Evolutionary conservation across 2,888 invertebrate genomes (phyloP).

Genomic region (Ischnus inquisitorius): DNA sequence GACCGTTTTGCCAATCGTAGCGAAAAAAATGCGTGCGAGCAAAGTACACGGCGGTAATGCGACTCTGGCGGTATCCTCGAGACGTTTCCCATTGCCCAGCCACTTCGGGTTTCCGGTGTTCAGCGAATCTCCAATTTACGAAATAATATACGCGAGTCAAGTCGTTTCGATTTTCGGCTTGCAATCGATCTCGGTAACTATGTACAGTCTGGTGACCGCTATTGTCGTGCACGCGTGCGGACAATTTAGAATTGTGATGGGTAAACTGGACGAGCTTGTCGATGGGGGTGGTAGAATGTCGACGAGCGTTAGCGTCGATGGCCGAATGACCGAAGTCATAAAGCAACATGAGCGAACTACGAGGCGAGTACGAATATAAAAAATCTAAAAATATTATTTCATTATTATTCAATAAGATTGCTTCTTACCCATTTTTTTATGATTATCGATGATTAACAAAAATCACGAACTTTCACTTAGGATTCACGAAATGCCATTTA

Average conservation of each 20-base stretch:
- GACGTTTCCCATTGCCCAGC: slow-evolving; percentile 24
- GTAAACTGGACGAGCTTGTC: slow-evolving; percentile 69
- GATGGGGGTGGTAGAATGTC: slow-evolving; percentile 1
- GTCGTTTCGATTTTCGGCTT: slow-evolving; percentile 74
- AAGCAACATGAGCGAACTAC: slow-evolving; percentile 74
- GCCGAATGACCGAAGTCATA: slow-evolving; percentile 71
- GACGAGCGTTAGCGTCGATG: background rate
- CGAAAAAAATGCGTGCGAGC: background rate
- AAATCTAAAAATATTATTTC: too few species aligned
- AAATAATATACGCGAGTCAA: slow-evolving; percentile 76
- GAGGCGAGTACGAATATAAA: slow-evolving; percentile 63
- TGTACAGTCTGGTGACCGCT: slow-evolving; percentile 76
- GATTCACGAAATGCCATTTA: too few species aligned
- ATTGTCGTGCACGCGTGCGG: slow-evolving; percentile 80
- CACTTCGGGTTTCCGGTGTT: slow-evolving; percentile 56
- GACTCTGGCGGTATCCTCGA: slow-evolving; percentile 60
- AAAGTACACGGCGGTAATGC: background rate
- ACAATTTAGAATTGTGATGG: slow-evolving; percentile 76
- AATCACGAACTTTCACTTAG: too few species aligned
- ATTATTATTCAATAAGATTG: too few species aligned
- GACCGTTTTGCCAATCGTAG: slow-evolving; percentile 56
- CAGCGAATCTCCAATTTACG: slow-evolving; percentile 71
- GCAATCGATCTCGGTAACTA: slow-evolving; percentile 74
- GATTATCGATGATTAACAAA: too few species aligned
- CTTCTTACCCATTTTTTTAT: too few species aligned